These are phyloP conservation scores for Urocynchramus pylzowi DNA, from an alignment of 2,113 vertebrate genomes.

Conservation along the genomic window DNA sequence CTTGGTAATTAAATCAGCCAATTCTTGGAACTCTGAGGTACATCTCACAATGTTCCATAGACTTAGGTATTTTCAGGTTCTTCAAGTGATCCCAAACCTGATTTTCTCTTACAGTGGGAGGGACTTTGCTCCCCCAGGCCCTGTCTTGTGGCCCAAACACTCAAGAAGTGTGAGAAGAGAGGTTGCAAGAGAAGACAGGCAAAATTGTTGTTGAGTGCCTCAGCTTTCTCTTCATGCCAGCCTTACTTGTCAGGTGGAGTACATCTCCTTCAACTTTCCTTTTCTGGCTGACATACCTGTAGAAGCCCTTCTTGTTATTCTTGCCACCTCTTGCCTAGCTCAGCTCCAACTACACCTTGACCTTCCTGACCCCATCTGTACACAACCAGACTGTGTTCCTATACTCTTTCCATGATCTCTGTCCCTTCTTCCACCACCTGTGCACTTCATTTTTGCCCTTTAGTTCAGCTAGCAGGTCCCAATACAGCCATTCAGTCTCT, in stretches of 20 bases:
- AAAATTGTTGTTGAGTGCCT: background rate
- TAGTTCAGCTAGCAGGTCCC: background rate
- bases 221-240: background rate
- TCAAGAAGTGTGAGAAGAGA: background rate
- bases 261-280: background rate
- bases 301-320: background rate
- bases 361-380: background rate
- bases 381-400: background rate
- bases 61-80: background rate
- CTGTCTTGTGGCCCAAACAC: background rate
- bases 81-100: background rate
- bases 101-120: background rate
- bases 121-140: background rate
- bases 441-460: background rate
- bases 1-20: background rate
- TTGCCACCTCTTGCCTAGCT: background rate
- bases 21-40: background rate
- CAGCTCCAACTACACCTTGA: background rate
- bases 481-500: background rate
- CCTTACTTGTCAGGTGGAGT: background rate
- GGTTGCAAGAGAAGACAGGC: background rate
- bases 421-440: background rate
- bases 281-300: background rate
- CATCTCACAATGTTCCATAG: background rate
- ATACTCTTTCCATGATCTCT: background rate